A percentile compares a stretch with the other conserved stretches of the same genome.
Evolutionary conservation across 2,113 vertebrate species (phyloP).

Genomic region (Craseonycteris thonglongyai): DNA sequence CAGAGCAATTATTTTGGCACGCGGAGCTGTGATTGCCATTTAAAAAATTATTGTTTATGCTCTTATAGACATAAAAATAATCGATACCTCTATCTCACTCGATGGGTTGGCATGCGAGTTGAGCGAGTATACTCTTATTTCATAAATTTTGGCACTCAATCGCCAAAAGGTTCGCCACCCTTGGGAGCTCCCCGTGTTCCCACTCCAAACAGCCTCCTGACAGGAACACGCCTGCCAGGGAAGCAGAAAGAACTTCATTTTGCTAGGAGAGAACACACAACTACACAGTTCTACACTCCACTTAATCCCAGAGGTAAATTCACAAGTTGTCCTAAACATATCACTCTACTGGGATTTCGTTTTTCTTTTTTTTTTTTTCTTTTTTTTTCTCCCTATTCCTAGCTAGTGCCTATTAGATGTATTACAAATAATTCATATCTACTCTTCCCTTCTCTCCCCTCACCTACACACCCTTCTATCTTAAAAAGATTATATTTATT

Average conservation of each 20-base stretch:
- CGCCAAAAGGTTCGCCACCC: too few species aligned
- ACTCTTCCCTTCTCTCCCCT: fast-evolving
- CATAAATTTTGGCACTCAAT: too few species aligned
- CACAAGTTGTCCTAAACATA: background rate
- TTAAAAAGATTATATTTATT: background rate
- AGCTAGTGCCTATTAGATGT: background rate
- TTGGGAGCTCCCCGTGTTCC: background rate
- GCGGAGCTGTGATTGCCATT: too few species aligned
- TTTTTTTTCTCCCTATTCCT: background rate
- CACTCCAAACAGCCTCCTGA: background rate
- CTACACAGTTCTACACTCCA: fast-evolving
- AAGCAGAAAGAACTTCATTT: background rate
- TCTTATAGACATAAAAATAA: too few species aligned
- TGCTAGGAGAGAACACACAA: background rate
- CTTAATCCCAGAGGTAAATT: constrained; percentile 17
- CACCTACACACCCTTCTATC: background rate
- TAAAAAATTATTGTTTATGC: too few species aligned
- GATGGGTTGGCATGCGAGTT: too few species aligned
- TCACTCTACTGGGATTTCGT: background rate
- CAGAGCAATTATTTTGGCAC: too few species aligned
- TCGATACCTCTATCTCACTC: too few species aligned
- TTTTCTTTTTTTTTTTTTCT: too few species aligned
- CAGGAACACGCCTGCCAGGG: background rate
- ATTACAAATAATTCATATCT: background rate
- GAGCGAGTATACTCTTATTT: too few species aligned